Percentiles rank a stretch among this genome's conserved stretches.
These are phyloP conservation scores for Helostoma temminkii DNA, from an alignment of 2,797 vertebrate genomes.

Conservation along the genomic window DNA sequence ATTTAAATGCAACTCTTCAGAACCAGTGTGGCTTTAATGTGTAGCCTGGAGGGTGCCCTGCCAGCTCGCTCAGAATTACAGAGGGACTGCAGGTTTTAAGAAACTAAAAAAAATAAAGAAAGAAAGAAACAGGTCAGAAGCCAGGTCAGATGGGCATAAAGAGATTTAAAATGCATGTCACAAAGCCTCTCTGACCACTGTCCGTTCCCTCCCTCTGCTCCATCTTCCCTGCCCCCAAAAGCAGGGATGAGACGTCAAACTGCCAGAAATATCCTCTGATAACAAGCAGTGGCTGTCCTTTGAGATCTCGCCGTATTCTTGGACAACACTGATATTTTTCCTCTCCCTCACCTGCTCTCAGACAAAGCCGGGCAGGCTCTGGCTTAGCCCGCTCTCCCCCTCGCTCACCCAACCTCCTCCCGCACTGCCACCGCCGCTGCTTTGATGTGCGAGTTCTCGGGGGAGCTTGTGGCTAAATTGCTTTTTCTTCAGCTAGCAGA, in stretches of 20 bases:
- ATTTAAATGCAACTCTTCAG: constrained; percentile 7
- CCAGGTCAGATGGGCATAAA: constrained; percentile 27
- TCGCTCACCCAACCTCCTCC: neutral
- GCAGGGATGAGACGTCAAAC: constrained; percentile 55
- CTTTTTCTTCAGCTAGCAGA: constrained; percentile 68
- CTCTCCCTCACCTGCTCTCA: constrained; percentile 47
- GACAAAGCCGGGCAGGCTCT: constrained; percentile 41
- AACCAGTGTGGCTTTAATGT: constrained; percentile 4
- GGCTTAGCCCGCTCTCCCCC: constrained; percentile 25
- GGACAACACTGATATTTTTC: constrained; percentile 61
- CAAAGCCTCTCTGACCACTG: constrained; percentile 32
- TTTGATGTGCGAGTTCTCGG: constrained; percentile 69
- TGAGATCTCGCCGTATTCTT: constrained; percentile 60
- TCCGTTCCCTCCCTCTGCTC: constrained; percentile 24
- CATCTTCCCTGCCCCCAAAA: constrained; percentile 27
- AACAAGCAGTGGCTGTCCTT: constrained; percentile 72
- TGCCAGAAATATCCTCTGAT: constrained; percentile 70
- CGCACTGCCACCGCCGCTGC: constrained; percentile 15
- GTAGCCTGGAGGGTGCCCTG: neutral
- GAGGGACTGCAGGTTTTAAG: neutral
- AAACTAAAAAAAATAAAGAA: too few relatives aligned
- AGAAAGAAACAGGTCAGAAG: constrained; percentile 10
- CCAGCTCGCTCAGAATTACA: neutral
- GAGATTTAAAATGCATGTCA: constrained; percentile 57
- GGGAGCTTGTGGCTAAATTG: constrained; percentile 69